These are phyloP conservation scores for Cryptosula pallasiana DNA, from an alignment of 2,888 invertebrate species.

Conservation along the genomic window DNA sequence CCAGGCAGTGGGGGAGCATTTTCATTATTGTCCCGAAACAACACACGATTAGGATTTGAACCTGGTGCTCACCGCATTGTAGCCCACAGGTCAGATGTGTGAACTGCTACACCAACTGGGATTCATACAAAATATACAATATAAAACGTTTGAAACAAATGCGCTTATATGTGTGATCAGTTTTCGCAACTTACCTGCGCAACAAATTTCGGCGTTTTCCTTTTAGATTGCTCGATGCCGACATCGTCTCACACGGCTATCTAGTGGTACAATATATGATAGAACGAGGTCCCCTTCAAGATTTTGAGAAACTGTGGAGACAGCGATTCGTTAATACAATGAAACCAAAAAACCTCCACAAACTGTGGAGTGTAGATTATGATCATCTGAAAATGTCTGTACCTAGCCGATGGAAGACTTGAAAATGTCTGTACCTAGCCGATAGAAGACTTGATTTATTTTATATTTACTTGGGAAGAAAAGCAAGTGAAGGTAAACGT, in stretches of 20 bases:
- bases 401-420: neutral
- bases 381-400: conserved; percentile 30
- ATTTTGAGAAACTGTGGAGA: conserved; percentile 70
- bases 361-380: conserved; percentile 67
- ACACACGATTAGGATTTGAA: too few species aligned
- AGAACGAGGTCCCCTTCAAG: conserved; percentile 59
- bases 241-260: conserved; percentile 40
- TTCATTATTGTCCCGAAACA: neutral
- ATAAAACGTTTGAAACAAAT: too few species aligned
- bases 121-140: too few species aligned
- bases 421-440: neutral
- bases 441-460: neutral
- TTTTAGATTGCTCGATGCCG: neutral
- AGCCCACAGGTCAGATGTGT: too few species aligned
- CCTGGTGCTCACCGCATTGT: too few species aligned
- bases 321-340: conserved; percentile 69
- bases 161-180: too few species aligned
- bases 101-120: too few species aligned
- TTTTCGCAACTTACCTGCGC: too few species aligned
- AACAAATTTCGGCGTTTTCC: too few species aligned
- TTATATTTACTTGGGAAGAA: neutral
- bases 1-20: neutral
- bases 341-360: conserved; percentile 67
- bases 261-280: conserved; percentile 48
- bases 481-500: too few species aligned